A percentile compares a stretch with the other conserved stretches of the same genome.
These are phyloP conservation scores for Palythoa caribaeorum DNA, from an alignment of 92 coral and sea anemone genomes.

Conservation along the genomic window DNA sequence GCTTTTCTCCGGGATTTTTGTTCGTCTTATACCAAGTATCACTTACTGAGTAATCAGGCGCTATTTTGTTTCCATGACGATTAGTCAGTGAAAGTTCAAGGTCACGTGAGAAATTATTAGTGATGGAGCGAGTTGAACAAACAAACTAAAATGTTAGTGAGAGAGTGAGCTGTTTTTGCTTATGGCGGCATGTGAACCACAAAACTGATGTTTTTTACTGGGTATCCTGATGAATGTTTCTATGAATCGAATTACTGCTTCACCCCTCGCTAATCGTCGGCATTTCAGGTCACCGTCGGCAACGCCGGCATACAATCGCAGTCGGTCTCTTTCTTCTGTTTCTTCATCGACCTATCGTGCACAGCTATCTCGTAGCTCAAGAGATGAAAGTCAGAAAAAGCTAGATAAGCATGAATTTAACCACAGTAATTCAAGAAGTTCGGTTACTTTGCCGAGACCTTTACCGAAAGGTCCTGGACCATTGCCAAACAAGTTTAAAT, in stretches of 20 bases:
- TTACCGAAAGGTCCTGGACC: slow-evolving; percentile 41
- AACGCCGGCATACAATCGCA: not conserved
- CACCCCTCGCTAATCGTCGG: slow-evolving; percentile 30
- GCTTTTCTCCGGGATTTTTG: not conserved
- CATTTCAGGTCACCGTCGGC: slow-evolving; percentile 23
- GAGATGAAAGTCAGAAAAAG: not conserved
- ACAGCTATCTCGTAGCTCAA: slow-evolving; percentile 18
- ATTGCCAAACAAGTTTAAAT: slow-evolving; percentile 28
- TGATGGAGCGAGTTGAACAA: slow-evolving; percentile 15
- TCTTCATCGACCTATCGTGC: slow-evolving; percentile 19
- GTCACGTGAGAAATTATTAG: slow-evolving; percentile 38
- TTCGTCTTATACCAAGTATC: slow-evolving; percentile 22
- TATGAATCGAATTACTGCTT: slow-evolving; percentile 37
- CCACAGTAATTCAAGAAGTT: slow-evolving; percentile 2
- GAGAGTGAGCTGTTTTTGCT: not conserved
- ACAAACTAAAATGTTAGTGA: slow-evolving; percentile 23
- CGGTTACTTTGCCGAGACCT: not conserved
- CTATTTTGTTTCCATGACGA: slow-evolving; percentile 44
- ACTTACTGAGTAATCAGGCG: not conserved
- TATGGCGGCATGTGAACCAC: not conserved
- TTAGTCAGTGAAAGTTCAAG: slow-evolving; percentile 31
- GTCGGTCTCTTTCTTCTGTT: not conserved
- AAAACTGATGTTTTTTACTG: slow-evolving; percentile 2
- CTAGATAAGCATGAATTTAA: slow-evolving; percentile 7
- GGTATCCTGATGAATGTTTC: slow-evolving; percentile 28